Evolutionary conservation across 2,888 invertebrate species (phyloP), one percentile per base, ranked within the genome.

Genomic region (Bombyx huttoni): DNA sequence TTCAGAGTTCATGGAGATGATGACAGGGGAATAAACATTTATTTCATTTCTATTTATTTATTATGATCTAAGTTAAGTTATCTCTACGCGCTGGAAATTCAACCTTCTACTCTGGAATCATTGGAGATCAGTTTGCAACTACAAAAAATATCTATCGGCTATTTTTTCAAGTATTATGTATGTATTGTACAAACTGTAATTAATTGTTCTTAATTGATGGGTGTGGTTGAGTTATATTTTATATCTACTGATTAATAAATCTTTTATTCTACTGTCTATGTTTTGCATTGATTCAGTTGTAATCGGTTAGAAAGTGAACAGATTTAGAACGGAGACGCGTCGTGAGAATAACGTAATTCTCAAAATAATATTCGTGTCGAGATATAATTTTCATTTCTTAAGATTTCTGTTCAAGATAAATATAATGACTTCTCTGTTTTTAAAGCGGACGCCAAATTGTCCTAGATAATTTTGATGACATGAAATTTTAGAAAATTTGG

Each of bases 1-100:
- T 93, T 63, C 92, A 96, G 96, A 96, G 91, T 96, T 96, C 90
- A 96, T 96, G 96, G 96, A 96, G 85, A 96, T 96, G 96, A 96
- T 96, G 96, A 96, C 96, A 61, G 96, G 96, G 83, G 95, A 96
- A 92, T 94, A 94, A 92, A 76, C 69, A 63, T 68, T 56, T 72
- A 69, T 61, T 70, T 70, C 62, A 73, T 75, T 76, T 78, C 70
- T 80, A 75, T 76, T 73, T 74, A 65, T 68, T 68, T 76, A 75
- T 70, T 76, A 80, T 73, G 65, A 59, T 74, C 65, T 78, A 78
- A 78, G 78, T 67, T 83, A 81, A 85, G 81, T 73, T 74, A 73
- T 71, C 70, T 75, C 63, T 76, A 73, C 70, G 76, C 73, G 78
- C 77, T 67, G 77, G 73, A 79, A 75, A 75, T 81, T 77, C 78